Percentiles rank a stretch among this genome's conserved stretches.
Evolutionary conservation across 1,140 invertebrate species (phyloP).

Genomic region (Delia radicum): DNA sequence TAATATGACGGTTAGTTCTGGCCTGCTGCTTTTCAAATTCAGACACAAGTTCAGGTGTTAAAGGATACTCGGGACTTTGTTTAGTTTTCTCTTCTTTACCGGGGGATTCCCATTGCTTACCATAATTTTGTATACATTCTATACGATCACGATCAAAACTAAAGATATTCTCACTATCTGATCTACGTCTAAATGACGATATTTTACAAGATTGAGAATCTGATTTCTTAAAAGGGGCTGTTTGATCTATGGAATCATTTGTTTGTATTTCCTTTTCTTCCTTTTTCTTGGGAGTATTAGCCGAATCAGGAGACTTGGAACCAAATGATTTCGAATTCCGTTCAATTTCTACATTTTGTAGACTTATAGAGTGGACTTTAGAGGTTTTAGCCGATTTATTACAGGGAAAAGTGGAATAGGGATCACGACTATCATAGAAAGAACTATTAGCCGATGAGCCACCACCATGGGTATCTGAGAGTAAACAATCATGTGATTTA

Average conservation of each 20-base stretch:
- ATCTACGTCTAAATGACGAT: constrained; percentile 54
- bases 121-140: constrained; percentile 64
- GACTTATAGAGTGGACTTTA: constrained; percentile 65
- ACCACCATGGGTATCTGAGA: constrained; percentile 60
- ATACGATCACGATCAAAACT: constrained; percentile 71
- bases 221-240: constrained; percentile 40
- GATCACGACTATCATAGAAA: constrained; percentile 64
- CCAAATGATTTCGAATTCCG: constrained; percentile 59
- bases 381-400: constrained; percentile 61
- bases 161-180: constrained; percentile 64
- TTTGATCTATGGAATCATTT: constrained; percentile 46
- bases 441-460: constrained; percentile 61
- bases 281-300: constrained; percentile 41
- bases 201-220: constrained; percentile 52
- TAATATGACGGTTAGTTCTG: constrained; percentile 57
- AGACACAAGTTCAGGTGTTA: constrained; percentile 60
- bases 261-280: constrained; percentile 51
- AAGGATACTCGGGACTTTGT: constrained; percentile 51
- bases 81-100: constrained; percentile 53
- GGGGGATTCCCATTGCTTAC: constrained; percentile 61
- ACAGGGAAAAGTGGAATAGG: constrained; percentile 63
- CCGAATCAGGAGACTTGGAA: constrained; percentile 47
- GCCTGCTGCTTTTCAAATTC: constrained; percentile 63
- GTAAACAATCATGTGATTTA: constrained; percentile 62
- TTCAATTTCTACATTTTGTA: constrained; percentile 69